phyloP scores from a whole-genome alignment of 1,140 invertebrate genomes.

The Drosophila rhopaloa region DNA sequence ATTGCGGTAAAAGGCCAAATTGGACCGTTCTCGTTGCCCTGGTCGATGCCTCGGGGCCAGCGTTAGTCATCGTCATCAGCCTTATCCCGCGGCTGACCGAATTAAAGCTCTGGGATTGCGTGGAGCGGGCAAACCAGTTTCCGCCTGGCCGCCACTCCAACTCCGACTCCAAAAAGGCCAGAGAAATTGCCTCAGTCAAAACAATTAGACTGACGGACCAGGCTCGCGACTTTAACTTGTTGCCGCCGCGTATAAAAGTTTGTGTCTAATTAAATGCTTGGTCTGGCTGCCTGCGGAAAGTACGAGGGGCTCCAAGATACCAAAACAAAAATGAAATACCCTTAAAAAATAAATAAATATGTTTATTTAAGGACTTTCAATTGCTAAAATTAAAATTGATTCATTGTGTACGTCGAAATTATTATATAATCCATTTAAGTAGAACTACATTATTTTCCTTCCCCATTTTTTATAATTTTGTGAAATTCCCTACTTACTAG shows the following conservation, averaged over 20 bases:
- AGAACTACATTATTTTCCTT: too few relatives aligned
- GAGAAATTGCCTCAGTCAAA: constrained; percentile 74
- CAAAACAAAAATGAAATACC: constrained; percentile 1
- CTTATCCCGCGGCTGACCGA: constrained; percentile 37
- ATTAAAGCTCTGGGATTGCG: constrained; percentile 30
- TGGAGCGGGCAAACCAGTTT: constrained; percentile 56
- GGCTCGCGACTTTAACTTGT: constrained; percentile 61
- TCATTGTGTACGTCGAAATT: too few relatives aligned
- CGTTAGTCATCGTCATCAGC: constrained; percentile 25
- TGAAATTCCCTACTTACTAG: too few relatives aligned
- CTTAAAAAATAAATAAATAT: neutral
- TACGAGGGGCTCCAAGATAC: constrained; percentile 13
- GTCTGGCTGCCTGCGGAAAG: neutral
- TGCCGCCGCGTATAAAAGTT: constrained; percentile 36
- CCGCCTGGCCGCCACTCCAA: constrained; percentile 1
- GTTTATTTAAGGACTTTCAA: too few relatives aligned
- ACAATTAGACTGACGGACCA: constrained; percentile 62
- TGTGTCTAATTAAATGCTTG: constrained; percentile 64
- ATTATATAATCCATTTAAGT: too few relatives aligned
- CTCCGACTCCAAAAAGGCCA: constrained; percentile 52
- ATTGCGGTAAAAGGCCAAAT: constrained; percentile 54
- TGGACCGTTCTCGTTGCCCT: constrained; percentile 38
- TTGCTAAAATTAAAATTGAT: too few relatives aligned
- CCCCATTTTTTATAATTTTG: too few relatives aligned
- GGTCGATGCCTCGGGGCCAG: constrained; percentile 30